These are phyloP conservation scores for Neuroscelio doddi DNA, from an alignment of 2,888 invertebrate genomes.

Conservation along the genomic window DNA sequence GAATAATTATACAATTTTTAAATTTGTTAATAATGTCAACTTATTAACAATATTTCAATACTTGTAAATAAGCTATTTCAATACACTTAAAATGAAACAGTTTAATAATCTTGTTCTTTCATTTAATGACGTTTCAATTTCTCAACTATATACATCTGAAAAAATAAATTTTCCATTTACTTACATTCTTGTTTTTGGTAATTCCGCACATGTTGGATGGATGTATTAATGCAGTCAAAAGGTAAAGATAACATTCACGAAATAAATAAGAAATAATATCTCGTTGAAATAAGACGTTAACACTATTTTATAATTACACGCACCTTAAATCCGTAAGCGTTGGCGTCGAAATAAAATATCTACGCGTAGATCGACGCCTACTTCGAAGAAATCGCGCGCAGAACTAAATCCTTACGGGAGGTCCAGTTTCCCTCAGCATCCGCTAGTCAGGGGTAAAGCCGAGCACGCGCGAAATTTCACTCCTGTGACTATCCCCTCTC, in stretches of 20 bases:
- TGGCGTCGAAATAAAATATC: constrained; percentile 25
- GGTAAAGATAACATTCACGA: constrained; percentile 21
- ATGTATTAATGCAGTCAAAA: constrained; percentile 49
- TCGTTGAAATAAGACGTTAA: constrained; percentile 3
- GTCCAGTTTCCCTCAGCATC: constrained; percentile 69
- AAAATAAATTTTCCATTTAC: too few species aligned
- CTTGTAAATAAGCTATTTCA: too few species aligned
- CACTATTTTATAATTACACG: constrained; percentile 15
- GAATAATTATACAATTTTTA: too few species aligned
- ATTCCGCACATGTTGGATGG: constrained; percentile 57
- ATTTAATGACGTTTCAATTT: too few species aligned
- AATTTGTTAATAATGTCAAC: too few species aligned
- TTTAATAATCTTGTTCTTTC: too few species aligned
- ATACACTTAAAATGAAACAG: too few species aligned
- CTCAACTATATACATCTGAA: too few species aligned
- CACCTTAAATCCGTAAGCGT: constrained; percentile 19
- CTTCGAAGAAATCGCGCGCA: constrained; percentile 68
- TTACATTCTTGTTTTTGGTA: constrained; percentile 65
- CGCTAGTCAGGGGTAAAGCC: constrained; percentile 60
- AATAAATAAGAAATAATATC: constrained; percentile 18
- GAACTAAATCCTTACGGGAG: constrained; percentile 68
- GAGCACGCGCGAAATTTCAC: constrained; percentile 68
- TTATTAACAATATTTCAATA: too few species aligned
- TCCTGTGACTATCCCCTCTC: constrained; percentile 51
- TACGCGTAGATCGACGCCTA: constrained; percentile 59